Base-by-base conservation (phyloP, 2,797 vertebrate species). In the Pipistrellus pygmaeus region DNA sequence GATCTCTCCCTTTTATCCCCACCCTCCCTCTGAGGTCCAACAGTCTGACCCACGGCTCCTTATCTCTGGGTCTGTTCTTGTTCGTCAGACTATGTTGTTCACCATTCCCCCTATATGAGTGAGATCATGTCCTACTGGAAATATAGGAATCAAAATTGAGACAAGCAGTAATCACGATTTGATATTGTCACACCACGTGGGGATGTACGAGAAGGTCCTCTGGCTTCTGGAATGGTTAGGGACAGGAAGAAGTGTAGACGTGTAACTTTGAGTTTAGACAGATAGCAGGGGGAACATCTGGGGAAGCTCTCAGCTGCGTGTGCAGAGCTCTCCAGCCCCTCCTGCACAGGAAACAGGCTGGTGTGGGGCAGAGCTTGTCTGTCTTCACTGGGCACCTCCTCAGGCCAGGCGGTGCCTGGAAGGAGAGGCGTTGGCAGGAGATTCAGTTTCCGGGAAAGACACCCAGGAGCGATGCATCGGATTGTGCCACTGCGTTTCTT, bases 311-410 rank as follows among this genome's bases (percentile, higher is more conserved):
- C 94, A 97, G 81, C 81, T 64, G 92, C 85, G 82, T 32, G 73
- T n/a, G n/a, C 4, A 44, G 96, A 86, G 83, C 44, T 57, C 75
- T 91, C 27, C 51, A 15, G 35, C 90, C 95, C 91, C 53, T 87
- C 48, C 46, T 89, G 44, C 60, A 51, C 92, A 92, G 95, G 95
- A 98, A 97, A 72, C 93, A 25, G 27, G 95, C 97, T 96, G 95
- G 80, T 32, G 46, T 46, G 64, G 95, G 95, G 90, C 68, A 57
- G 2, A 90, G 85, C 44, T 94, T 64, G 93, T 60, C 88, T 76
- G 86, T 95, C 46, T 94, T 88, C 85, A 55, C 46, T 82, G 72
- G 72, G 38, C 23, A 78, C 84, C 85, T 94, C 85, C 81, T 82
- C 51, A 46, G 81, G 93, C 80, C 38, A 38, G 38, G 38, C 38